These are phyloP conservation scores for Calypte anna DNA, from an alignment of 2,113 vertebrate genomes.

Conservation along the genomic window DNA sequence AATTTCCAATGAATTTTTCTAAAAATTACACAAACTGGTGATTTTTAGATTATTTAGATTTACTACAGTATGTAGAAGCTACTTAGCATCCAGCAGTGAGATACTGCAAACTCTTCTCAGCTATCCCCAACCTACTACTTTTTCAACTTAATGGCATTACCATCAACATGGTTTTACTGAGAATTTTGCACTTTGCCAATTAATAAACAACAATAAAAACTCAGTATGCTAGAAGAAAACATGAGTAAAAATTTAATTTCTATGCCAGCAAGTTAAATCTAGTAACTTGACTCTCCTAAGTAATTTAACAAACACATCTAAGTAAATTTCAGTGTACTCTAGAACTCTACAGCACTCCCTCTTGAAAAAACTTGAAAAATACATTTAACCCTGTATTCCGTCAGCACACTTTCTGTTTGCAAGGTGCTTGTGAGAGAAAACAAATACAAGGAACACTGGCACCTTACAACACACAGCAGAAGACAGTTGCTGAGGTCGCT, in stretches of 20 bases:
- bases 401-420: not conserved
- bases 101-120: not conserved
- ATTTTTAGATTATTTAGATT: not conserved
- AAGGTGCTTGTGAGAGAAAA: not conserved
- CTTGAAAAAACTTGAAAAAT: not conserved
- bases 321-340: not conserved
- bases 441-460: not conserved
- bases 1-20: not conserved
- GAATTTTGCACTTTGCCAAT: not conserved
- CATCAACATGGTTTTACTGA: not conserved
- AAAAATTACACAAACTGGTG: not conserved
- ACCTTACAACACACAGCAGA: not conserved
- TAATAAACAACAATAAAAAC: not conserved
- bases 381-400: not conserved
- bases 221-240: not conserved
- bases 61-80: not conserved
- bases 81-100: not conserved
- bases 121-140: not conserved
- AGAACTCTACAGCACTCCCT: not conserved
- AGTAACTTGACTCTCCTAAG: not conserved
- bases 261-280: rapidly evolving
- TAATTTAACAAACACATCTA: not conserved
- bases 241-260: not conserved
- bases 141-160: not conserved
- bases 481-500: not conserved